Percentiles rank a stretch among this genome's conserved stretches.
These are phyloP conservation scores for Noctuana brunneofusca DNA, from an alignment of 2,888 invertebrate species.

Conservation along the genomic window DNA sequence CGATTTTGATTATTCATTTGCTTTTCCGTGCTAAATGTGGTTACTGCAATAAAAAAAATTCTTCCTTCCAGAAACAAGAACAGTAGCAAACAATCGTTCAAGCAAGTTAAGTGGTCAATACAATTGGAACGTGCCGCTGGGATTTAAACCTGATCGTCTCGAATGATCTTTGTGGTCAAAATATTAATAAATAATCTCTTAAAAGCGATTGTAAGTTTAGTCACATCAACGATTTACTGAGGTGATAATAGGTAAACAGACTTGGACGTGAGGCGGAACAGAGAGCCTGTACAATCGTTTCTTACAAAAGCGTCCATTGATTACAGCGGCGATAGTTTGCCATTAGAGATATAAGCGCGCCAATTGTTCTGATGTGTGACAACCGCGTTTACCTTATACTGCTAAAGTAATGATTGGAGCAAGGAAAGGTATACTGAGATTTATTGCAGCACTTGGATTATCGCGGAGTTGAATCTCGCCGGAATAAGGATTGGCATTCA, in stretches of 20 bases:
- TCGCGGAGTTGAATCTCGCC: conserved; percentile 18
- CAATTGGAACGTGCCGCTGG: no score
- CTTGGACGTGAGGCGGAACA: background rate
- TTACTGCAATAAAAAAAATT: no score
- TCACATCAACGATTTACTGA: conserved; percentile 3
- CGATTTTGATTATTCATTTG: no score
- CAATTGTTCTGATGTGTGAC: conserved; percentile 33
- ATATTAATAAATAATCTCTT: background rate
- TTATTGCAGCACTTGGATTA: conserved; percentile 24
- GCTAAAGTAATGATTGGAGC: conserved; percentile 29
- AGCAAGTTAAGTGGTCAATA: no score
- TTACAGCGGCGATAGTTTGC: conserved; percentile 27
- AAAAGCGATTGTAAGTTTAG: background rate
- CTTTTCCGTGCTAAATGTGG: no score
- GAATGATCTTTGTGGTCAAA: no score
- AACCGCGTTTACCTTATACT: conserved; percentile 26
- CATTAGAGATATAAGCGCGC: conserved; percentile 29
- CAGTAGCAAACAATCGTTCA: no score
- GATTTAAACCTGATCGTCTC: no score
- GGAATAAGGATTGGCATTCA: conserved; percentile 15
- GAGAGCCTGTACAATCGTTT: background rate
- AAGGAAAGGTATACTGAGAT: conserved; percentile 26
- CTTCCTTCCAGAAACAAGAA: no score
- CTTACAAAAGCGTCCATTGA: conserved; percentile 29
- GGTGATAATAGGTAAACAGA: background rate